phyloP scores from a whole-genome alignment of 2,113 vertebrate species.

The Ailuropoda melanoleuca region DNA sequence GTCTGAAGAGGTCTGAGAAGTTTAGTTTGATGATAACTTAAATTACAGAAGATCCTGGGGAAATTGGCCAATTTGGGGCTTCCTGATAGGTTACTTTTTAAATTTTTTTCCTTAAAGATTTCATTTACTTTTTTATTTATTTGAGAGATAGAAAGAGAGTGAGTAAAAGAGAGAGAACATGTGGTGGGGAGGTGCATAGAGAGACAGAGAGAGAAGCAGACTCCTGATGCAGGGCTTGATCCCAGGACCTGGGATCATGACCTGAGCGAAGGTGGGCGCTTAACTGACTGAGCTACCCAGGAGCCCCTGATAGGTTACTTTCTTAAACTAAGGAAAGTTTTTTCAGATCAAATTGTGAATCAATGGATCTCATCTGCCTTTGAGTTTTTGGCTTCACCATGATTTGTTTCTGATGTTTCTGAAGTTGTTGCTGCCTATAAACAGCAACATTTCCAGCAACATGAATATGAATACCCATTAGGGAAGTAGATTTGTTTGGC shows the following conservation, averaged over 20 bases:
- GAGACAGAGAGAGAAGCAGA: no score
- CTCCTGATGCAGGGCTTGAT: no score
- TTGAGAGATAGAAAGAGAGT: no score
- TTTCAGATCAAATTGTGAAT: neutral
- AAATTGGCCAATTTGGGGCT: neutral
- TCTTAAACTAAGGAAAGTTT: neutral
- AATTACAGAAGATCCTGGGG: neutral
- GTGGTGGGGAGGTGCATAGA: no score
- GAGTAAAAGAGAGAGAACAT: no score
- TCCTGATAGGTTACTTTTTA: neutral
- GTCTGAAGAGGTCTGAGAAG: neutral
- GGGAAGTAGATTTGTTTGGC: neutral
- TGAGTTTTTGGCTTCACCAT: neutral
- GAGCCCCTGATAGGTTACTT: neutral
- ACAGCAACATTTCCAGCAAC: neutral
- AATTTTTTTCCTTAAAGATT: neutral
- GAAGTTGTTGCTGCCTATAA: neutral
- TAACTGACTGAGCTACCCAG: neutral
- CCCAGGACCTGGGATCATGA: no score
- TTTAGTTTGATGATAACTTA: neutral
- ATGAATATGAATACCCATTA: neutral
- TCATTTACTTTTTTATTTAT: no score
- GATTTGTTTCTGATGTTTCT: constrained; percentile 53
- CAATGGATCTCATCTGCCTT: neutral
- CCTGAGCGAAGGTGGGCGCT: no score